phyloP scores from a whole-genome alignment of 2,113 vertebrate species.

The Synodontis membranacea region DNA sequence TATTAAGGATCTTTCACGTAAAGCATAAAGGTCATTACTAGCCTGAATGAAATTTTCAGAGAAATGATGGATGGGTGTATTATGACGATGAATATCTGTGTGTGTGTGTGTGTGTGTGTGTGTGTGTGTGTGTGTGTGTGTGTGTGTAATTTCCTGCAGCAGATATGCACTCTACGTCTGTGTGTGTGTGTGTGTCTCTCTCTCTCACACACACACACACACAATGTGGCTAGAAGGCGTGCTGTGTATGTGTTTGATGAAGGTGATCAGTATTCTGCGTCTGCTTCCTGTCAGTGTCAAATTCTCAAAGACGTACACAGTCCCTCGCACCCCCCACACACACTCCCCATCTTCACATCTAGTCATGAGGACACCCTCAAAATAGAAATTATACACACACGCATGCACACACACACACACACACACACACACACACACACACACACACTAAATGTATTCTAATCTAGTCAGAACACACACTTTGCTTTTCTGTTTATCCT shows the following conservation, averaged over 20 bases:
- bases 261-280: constrained; percentile 51
- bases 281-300: constrained; percentile 41
- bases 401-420: constrained; percentile 20
- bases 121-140: background rate
- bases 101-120: constrained; percentile 19
- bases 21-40: constrained; percentile 49
- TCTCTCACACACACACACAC: constrained; percentile 13
- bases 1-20: constrained; percentile 44
- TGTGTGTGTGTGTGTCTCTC: background rate
- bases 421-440: constrained; percentile 9
- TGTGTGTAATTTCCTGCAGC: background rate
- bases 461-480: constrained; percentile 11
- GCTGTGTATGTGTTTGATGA: constrained; percentile 38
- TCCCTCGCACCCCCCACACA: background rate
- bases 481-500: background rate
- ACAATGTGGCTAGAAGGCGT: constrained; percentile 5
- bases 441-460: background rate
- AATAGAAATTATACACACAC: constrained; percentile 3
- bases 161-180: background rate
- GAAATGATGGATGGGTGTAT: background rate
- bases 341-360: constrained; percentile 7
- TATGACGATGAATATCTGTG: background rate
- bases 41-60: constrained; percentile 38
- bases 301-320: constrained; percentile 28
- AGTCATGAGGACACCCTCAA: background rate